Conservation (phyloP, 2,888 invertebrate genomes). For the Thymelicus sylvestris region DNA sequence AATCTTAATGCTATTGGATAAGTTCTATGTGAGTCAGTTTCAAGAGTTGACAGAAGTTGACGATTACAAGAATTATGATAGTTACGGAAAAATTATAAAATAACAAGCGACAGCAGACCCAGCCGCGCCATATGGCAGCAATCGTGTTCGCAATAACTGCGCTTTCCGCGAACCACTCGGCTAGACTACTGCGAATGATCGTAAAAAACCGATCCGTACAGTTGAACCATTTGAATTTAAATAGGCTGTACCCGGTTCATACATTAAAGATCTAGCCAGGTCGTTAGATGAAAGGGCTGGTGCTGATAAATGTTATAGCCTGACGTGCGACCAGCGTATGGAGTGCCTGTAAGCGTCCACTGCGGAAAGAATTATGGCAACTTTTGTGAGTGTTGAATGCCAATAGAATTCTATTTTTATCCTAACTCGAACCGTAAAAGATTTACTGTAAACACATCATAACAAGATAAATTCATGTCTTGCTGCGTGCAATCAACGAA, state of each 20-base stretch:
- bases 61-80: constrained; percentile 30
- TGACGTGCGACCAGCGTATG: constrained; percentile 19
- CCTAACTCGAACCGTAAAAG: not conserved
- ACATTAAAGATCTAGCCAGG: constrained; percentile 35
- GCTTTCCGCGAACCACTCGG: constrained; percentile 53
- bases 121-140: constrained; percentile 30
- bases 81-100: constrained; percentile 49
- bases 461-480: too few species aligned
- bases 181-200: constrained; percentile 52
- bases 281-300: constrained; percentile 36
- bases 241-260: constrained; percentile 36
- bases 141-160: constrained; percentile 42
- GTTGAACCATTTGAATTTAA: constrained; percentile 46
- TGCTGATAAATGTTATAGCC: constrained; percentile 34
- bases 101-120: constrained; percentile 41
- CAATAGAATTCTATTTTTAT: constrained; percentile 1
- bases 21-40: not conserved
- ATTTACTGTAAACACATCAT: not conserved
- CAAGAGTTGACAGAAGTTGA: constrained; percentile 5
- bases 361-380: constrained; percentile 7
- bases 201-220: constrained; percentile 49
- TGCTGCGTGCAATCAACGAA: too few species aligned
- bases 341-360: constrained; percentile 8
- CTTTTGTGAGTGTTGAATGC: constrained; percentile 11
- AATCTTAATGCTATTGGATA: too few species aligned